Evolutionary conservation across 2,888 invertebrate genomes (phyloP), one percentile per base, ranked within the genome.

Genomic region (Acanthococcus lagerstroemiae): DNA sequence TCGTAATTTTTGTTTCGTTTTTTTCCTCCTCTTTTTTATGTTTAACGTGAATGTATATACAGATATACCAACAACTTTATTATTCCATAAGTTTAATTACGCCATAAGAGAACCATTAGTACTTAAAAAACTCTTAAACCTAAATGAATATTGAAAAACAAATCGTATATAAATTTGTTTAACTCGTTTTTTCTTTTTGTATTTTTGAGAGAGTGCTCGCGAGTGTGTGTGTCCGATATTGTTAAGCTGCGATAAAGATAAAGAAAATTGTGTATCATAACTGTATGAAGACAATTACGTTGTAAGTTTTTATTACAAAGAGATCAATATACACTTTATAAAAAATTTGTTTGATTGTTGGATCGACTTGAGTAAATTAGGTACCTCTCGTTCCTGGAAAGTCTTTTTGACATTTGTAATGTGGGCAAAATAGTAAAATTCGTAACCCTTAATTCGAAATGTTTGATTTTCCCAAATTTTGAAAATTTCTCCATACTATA

Each of bases 11-110:
- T 22, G 55, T 17, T 30, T 25, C 15, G 4, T 19, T 3, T 55
- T 22, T 1, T 12, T 9, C 52, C 52, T 27, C 19, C 7, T 26
- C 7, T n/a, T 26, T 26, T 37, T 21, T 56, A 24, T 45, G 57
- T 57, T 56, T 56, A 37, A 45, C 19, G 15, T 58, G n/a, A n/a
- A n/a, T n/a, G n/a, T n/a, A n/a, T n/a, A n/a, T 7, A 26, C 46
- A 26, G 27, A 58, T 46, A 58, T 48, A 58, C 58, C 58, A 58
- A 58, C 46, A 48, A 48, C 22, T 58, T 27, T 58, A 37, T 48
- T 44, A 25, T 58, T 58, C 58, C 58, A 26, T 58, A 58, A 58
- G 26, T 22, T 58, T 46, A 58, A 46, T 57, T 48, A 24, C 44
- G 7, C 24, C 48, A 6, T 58, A 58, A 58, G 58, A 4, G 27